phyloP scores from a whole-genome alignment of 2,113 vertebrate species.

The Formicarius rufipectus region DNA sequence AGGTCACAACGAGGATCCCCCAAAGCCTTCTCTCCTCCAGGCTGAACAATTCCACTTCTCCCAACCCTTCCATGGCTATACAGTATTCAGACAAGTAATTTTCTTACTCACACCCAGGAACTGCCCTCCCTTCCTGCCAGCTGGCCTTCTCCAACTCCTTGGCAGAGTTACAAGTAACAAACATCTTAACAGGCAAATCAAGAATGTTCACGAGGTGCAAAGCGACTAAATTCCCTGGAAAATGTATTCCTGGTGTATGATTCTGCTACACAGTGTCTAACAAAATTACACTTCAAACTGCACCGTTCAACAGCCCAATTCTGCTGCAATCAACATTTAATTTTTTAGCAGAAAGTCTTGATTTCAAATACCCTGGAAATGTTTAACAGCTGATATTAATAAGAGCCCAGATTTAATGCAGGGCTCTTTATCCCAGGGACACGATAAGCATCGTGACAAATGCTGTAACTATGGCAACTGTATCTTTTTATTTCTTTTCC shows the following conservation, averaged over 20 bases:
- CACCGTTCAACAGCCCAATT: not conserved
- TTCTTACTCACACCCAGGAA: not conserved
- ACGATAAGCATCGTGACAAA: not conserved
- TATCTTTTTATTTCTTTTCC: not conserved
- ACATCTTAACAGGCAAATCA: not conserved
- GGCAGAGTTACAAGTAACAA: not conserved
- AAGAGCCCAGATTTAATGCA: not conserved
- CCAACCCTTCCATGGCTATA: not conserved
- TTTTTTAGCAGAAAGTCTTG: not conserved
- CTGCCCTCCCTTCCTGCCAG: not conserved
- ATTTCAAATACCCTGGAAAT: conserved; percentile 29
- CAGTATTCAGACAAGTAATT: not conserved
- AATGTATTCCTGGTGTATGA: not conserved
- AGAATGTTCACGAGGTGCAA: not conserved
- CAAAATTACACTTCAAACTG: not conserved
- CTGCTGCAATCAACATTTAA: not conserved
- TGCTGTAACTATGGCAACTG: conserved; percentile 58
- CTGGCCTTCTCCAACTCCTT: not conserved
- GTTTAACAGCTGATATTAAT: conserved; percentile 1
- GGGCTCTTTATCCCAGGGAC: not conserved
- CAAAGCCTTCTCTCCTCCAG: not conserved
- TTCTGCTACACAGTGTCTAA: not conserved
- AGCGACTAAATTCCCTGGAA: not conserved
- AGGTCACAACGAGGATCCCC: rapidly evolving
- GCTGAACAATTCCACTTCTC: not conserved